Evolutionary conservation across 1,140 invertebrate genomes (phyloP).

Genomic region (Steinernema feltiae): DNA sequence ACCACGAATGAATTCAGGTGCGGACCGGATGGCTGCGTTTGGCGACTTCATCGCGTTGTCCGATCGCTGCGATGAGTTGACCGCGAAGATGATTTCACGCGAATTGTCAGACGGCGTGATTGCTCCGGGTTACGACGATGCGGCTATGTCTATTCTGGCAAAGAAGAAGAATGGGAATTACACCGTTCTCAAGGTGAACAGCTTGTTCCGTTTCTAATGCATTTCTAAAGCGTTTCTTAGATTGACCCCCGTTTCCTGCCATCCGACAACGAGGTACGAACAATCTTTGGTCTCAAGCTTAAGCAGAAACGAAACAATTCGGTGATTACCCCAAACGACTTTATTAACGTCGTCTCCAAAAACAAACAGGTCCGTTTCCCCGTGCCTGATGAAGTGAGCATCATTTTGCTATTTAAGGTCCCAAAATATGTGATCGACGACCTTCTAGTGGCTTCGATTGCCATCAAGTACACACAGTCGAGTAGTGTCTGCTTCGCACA

Average conservation of each 20-base stretch:
- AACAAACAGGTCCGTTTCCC: slow-evolving; percentile 62
- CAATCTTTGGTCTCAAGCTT: slow-evolving; percentile 81
- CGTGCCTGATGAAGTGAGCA: not conserved
- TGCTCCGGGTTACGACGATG: slow-evolving; percentile 78
- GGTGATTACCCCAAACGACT: slow-evolving; percentile 71
- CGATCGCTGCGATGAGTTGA: slow-evolving; percentile 78
- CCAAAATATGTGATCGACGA: slow-evolving; percentile 74
- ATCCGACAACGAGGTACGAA: slow-evolving; percentile 72
- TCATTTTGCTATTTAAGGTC: slow-evolving; percentile 63
- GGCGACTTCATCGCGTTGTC: slow-evolving; percentile 94
- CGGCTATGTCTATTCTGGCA: slow-evolving; percentile 77
- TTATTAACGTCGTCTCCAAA: slow-evolving; percentile 76
- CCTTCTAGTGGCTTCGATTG: slow-evolving; percentile 87
- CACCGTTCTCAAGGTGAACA: slow-evolving; percentile 72
- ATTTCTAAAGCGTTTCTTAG: slow-evolving; percentile 60
- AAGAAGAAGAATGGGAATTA: slow-evolving; percentile 93
- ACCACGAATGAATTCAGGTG: slow-evolving; percentile 64
- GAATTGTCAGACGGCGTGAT: slow-evolving; percentile 92
- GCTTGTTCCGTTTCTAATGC: not conserved
- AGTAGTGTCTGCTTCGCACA: slow-evolving; percentile 88
- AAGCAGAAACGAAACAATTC: slow-evolving; percentile 87
- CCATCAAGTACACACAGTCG: slow-evolving; percentile 94
- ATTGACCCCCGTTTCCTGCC: slow-evolving; percentile 83
- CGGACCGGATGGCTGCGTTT: slow-evolving; percentile 98
- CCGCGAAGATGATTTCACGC: slow-evolving; percentile 67